Percentiles rank a stretch among this genome's conserved stretches.
phyloP scores from a whole-genome alignment of 1,140 invertebrate species.

The Brachionus paranguensis region DNA sequence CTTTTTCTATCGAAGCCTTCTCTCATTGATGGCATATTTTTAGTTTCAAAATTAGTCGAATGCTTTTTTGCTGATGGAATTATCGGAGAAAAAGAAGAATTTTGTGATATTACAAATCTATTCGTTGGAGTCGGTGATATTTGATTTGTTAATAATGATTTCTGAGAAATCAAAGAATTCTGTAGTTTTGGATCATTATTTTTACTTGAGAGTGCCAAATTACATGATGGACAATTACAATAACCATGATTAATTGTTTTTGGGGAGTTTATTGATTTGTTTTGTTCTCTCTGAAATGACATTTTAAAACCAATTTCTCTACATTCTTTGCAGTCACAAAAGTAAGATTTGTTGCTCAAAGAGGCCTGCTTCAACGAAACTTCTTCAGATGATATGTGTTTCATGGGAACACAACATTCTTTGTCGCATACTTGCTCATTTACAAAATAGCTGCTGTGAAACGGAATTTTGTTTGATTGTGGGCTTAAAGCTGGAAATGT shows the following conservation, averaged over 20 bases:
- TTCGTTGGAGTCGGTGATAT: not conserved
- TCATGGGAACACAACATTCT: not conserved
- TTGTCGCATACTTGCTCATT: conserved; percentile 5
- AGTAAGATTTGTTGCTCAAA: not conserved
- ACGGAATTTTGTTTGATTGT: not conserved
- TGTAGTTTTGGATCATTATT: not conserved
- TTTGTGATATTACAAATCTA: not conserved
- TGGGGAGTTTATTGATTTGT: not conserved
- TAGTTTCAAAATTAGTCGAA: not conserved
- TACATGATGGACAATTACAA: conserved; percentile 14
- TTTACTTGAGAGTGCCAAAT: not conserved
- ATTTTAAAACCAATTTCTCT: not conserved
- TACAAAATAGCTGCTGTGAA: not conserved
- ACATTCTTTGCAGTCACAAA: conserved; percentile 31
- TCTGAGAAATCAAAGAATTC: not conserved
- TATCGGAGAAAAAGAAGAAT: conserved; percentile 15
- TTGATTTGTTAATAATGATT: not conserved
- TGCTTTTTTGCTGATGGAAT: not conserved
- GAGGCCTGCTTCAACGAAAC: not conserved
- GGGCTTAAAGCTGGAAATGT: not conserved
- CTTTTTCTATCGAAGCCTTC: not conserved
- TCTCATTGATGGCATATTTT: not conserved
- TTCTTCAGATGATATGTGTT: not conserved
- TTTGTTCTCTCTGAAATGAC: too few species aligned
- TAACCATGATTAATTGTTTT: not conserved